A percentile compares a stretch with the other conserved stretches of the same genome.
phyloP scores from a whole-genome alignment of 2,888 invertebrate genomes.

The Danaus chrysippus region DNA sequence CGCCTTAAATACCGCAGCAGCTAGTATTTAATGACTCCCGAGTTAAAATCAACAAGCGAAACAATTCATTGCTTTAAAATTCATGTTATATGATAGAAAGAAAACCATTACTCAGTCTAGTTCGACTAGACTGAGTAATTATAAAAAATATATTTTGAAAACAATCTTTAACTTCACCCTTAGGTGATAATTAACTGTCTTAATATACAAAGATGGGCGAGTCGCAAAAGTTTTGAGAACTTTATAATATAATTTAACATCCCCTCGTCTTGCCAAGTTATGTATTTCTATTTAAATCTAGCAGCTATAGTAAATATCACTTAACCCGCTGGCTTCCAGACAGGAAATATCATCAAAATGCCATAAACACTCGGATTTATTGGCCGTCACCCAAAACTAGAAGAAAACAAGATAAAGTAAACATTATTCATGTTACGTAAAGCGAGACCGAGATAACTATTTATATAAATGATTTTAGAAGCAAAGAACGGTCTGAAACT shows the following conservation, averaged over 20 bases:
- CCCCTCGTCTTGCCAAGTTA: constrained; percentile 29
- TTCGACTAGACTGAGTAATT: not conserved
- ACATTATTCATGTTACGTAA: constrained; percentile 21
- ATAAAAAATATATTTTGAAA: not conserved
- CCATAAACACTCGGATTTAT: constrained; percentile 32
- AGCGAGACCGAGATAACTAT: constrained; percentile 26
- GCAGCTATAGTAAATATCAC: constrained; percentile 30
- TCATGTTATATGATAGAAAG: not conserved
- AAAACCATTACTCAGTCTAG: not conserved
- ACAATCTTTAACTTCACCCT: not conserved
- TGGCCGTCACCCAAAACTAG: constrained; percentile 31
- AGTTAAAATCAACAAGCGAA: constrained; percentile 12
- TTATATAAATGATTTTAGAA: not conserved
- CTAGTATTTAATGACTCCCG: constrained; percentile 8
- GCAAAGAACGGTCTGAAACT: not conserved
- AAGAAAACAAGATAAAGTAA: constrained; percentile 32
- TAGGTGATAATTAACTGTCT: too few species aligned
- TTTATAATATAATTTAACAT: constrained; percentile 12
- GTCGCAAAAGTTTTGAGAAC: constrained; percentile 9
- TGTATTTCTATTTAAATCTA: constrained; percentile 28
- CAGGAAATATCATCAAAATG: constrained; percentile 34
- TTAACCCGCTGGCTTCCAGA: constrained; percentile 33
- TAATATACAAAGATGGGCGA: not conserved
- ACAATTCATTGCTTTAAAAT: constrained; percentile 11
- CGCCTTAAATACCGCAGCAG: constrained; percentile 6